Evolutionary conservation across 2,888 invertebrate genomes (phyloP).

Genomic region (Operophtera brumata): DNA sequence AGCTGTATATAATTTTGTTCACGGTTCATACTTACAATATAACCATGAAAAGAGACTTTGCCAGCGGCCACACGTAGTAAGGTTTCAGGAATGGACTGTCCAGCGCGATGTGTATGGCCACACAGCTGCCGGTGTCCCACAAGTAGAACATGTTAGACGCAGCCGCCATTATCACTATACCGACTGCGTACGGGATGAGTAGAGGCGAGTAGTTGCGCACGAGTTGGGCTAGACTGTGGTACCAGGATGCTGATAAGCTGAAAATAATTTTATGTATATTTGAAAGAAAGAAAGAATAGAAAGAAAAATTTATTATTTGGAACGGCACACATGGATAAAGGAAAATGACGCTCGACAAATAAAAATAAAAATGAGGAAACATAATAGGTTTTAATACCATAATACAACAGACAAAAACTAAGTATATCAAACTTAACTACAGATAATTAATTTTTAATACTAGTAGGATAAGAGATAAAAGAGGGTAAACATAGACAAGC

Average conservation of each 20-base stretch:
- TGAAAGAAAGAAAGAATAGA: too few relatives aligned
- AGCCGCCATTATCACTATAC: conserved; percentile 82
- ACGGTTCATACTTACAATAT: conserved; percentile 11
- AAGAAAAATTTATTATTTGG: too few relatives aligned
- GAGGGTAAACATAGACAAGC: too few relatives aligned
- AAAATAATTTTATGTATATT: conserved; percentile 15
- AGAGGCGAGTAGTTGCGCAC: conserved; percentile 84
- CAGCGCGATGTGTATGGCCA: conserved; percentile 74
- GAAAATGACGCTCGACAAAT: too few relatives aligned
- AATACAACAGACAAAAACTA: too few relatives aligned
- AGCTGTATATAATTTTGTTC: too few relatives aligned
- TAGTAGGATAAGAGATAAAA: too few relatives aligned
- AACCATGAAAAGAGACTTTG: conserved; percentile 5
- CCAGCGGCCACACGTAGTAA: conserved; percentile 34
- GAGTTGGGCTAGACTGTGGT: conserved; percentile 82
- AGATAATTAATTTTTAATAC: too few relatives aligned
- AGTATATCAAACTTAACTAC: too few relatives aligned
- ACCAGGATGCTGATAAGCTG: conserved; percentile 81
- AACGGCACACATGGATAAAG: too few relatives aligned
- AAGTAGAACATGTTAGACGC: conserved; percentile 60
- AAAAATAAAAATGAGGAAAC: too few relatives aligned
- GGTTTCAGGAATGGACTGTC: conserved; percentile 80
- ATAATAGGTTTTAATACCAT: too few relatives aligned
- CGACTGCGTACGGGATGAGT: conserved; percentile 84
- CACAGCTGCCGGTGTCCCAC: conserved; percentile 5